Evolutionary conservation across 2,888 invertebrate genomes (phyloP), one percentile per base, ranked within the genome.

Genomic region (Lacanobia oleracea): DNA sequence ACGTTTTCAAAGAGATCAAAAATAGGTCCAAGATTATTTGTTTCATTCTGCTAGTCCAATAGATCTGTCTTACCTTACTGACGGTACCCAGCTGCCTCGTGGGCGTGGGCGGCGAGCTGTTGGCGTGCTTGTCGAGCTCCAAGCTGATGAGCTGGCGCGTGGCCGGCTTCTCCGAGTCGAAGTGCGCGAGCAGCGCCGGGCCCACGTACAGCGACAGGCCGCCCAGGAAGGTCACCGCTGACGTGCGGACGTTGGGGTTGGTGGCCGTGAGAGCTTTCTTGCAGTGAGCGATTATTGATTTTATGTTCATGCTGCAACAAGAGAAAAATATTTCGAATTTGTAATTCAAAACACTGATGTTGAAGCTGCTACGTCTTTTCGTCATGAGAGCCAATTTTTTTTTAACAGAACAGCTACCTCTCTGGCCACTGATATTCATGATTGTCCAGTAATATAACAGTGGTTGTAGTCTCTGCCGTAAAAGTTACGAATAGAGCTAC

Each of bases 111-210:
- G 98, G 97, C 73, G 97, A 97, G 85, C 97, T 97, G 37, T 98
- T 98, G 4, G 97, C 96, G 85, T 97, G 97, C 91, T 98, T 99
- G 75, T 98, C 98, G 87, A 98, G 97, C 91, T 99, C 99, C 27
- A 97, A 96, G 90, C 98, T 98, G 74, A 99, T 98, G 90, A 98
- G 98, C 85, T 98, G 98, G 60, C 97, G 97, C 0, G 99, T 94
- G 0, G 98, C 97, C 0, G 98, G 97, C 88, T 99, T 99, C 91
- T 99, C 99, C 81, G 97, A 97, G 84, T 99, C 99, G 87, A 99
- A 98, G 89, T 98, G 98, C 87, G 96, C 96, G 82, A 98, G 96
- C 0, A 99, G 90, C 1, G 97, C 96, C 18, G 97, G 97, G 0
- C 99, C 99, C 95, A 98, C 97, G 88, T 98, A 98, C 83, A 99